These are phyloP conservation scores for Martes martes DNA, from an alignment of 2,113 vertebrate species.

Conservation along the genomic window DNA sequence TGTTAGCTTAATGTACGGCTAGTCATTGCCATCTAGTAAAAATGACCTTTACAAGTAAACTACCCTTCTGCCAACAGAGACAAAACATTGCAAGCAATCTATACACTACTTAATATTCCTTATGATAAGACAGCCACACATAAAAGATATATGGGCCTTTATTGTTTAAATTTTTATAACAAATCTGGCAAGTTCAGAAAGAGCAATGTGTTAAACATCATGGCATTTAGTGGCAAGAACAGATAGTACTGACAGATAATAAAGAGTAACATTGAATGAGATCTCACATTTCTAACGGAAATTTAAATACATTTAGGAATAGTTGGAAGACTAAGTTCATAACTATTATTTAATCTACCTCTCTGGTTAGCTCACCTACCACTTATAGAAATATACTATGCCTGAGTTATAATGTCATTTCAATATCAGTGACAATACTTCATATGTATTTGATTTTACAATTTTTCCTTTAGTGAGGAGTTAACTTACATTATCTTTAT, in stretches of 20 bases:
- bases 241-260: not conserved
- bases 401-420: not conserved
- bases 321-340: not conserved
- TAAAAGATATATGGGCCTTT: not conserved
- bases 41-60: conserved; percentile 32
- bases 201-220: not conserved
- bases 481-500: not conserved
- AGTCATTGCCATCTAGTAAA: not conserved
- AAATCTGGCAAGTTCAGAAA: not conserved
- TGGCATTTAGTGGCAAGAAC: not conserved
- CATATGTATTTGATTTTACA: not conserved
- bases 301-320: not conserved
- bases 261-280: not conserved
- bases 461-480: not conserved
- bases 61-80: not conserved
- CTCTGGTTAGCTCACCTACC: not conserved
- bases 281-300: not conserved
- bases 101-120: not conserved
- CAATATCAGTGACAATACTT: not conserved
- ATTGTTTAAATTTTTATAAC: not conserved
- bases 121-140: not conserved
- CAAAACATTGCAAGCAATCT: not conserved
- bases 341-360: not conserved
- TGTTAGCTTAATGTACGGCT: conserved; percentile 30
- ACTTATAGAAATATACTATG: not conserved